Evolutionary conservation across 2,797 vertebrate genomes (phyloP), one percentile per base, ranked within the genome.

Genomic region (Parauchenoglanis ngamensis): DNA sequence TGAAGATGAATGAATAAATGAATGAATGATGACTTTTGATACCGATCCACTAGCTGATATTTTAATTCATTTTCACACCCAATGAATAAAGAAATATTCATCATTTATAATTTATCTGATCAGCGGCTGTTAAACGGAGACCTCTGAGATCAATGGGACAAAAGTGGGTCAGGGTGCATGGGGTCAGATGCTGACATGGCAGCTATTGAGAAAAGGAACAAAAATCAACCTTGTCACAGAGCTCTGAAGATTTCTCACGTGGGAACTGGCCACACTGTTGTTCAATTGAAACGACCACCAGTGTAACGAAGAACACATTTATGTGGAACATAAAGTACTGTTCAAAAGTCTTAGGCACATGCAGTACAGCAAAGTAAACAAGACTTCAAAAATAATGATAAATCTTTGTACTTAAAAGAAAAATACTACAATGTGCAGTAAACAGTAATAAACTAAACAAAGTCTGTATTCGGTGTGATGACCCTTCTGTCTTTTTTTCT

Each of bases 61-160:
- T 91, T 92, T 89, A 92, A 93, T 94, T 92, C 93, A 79, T 93
- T 84, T 83, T 67, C 67, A 61, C 19, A 56, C 57, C n/a, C 35
- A 28, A 83, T 76, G 68, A 84, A 65, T 76, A 76, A 88, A 91
- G 88, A 89, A 80, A 88, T 7, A 80, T 80, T 31, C 84, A 90
- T 92, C 88, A 92, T 93, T 92, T 92, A 93, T 92, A 87, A 92
- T 85, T n/a, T 79, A 79, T 88, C 92, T 91, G 92, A 94, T 94
- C 91, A 92, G 73, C 77, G 0, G 89, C 88, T 63, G 86, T 90
- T 90, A 92, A 93, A 91, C 83, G 84, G 87, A 92, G 31, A 90
- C 91, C 90, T 90, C 90, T 88, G 86, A 90, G 81, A 85, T 88
- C 92, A 90, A 92, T 94, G 87, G 67, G 89, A 91, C 92, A 91